Conservation (phyloP, 2,113 vertebrate genomes). For the Podocnemis expansa region DNA sequence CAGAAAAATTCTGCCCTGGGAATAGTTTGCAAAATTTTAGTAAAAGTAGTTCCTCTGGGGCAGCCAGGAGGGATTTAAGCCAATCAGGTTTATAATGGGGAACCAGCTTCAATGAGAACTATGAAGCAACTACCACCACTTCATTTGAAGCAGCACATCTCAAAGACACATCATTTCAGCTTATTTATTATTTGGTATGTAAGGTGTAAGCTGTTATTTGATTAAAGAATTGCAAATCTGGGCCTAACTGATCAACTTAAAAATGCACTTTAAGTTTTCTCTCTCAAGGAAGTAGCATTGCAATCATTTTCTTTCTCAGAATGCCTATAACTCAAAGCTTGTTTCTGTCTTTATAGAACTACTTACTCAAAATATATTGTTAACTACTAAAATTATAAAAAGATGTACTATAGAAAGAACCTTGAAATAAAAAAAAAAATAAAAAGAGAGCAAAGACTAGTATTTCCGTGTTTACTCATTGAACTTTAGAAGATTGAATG, state of each 20-base stretch:
- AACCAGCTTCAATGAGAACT: conserved; percentile 25
- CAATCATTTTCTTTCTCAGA: conserved; percentile 25
- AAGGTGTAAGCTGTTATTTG: conserved; percentile 6
- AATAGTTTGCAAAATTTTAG: conserved; percentile 1
- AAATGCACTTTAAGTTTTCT: conserved; percentile 13
- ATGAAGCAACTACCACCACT: not conserved
- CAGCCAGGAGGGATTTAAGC: conserved; percentile 15
- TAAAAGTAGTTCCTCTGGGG: not conserved
- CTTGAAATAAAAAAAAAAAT: not conserved
- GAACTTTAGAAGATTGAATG: not conserved
- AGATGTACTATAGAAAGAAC: conserved; percentile 3
- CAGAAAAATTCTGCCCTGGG: not conserved
- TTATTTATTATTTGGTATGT: conserved; percentile 10
- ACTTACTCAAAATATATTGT: conserved; percentile 27
- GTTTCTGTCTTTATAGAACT: conserved; percentile 11
- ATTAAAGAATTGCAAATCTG: not conserved
- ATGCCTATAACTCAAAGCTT: conserved; percentile 25
- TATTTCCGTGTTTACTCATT: not conserved
- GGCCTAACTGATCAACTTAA: conserved; percentile 4
- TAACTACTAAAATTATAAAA: conserved; percentile 31
- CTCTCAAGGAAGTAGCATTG: not conserved
- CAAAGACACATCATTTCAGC: conserved; percentile 35
- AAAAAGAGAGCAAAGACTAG: rapidly evolving
- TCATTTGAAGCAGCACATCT: not conserved
- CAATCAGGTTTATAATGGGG: conserved; percentile 8